These are phyloP conservation scores for Agrenia bidenticulata DNA, from an alignment of 2,888 invertebrate genomes.

Conservation along the genomic window DNA sequence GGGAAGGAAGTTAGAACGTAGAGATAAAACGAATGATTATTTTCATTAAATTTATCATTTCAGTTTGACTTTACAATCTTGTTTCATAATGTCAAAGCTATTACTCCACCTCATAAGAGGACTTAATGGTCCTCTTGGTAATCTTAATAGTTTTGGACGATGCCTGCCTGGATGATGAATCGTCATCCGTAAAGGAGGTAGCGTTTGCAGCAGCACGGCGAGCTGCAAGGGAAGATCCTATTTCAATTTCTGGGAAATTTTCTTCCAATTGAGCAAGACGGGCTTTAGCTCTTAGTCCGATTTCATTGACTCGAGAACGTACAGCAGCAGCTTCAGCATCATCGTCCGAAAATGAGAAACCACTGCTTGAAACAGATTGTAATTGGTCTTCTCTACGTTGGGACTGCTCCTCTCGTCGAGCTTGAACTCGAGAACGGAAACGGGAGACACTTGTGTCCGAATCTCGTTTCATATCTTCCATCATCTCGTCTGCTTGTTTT, in stretches of 20 bases:
- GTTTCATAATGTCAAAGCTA: background rate
- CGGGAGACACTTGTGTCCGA: constrained; percentile 35
- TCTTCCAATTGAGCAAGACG: constrained; percentile 47
- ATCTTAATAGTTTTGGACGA: constrained; percentile 31
- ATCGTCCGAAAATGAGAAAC: constrained; percentile 20
- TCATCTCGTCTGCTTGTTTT: constrained; percentile 40
- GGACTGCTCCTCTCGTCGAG: constrained; percentile 27
- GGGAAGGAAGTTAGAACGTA: too few relatives aligned
- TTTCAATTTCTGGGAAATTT: constrained; percentile 39
- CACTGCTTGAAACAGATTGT: background rate
- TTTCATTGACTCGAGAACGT: constrained; percentile 41
- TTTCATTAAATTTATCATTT: too few relatives aligned
- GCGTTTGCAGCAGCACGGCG: constrained; percentile 24
- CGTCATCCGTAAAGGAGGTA: constrained; percentile 4
- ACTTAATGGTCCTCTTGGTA: constrained; percentile 39
- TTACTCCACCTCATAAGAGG: constrained; percentile 45
- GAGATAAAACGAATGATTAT: too few relatives aligned
- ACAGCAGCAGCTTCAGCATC: constrained; percentile 33
- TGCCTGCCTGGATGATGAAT: background rate
- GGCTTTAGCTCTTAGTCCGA: constrained; percentile 47
- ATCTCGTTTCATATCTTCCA: constrained; percentile 44
- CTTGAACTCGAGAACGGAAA: constrained; percentile 42
- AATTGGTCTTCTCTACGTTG: constrained; percentile 1
- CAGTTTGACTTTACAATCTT: too few relatives aligned
- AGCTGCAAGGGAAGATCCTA: constrained; percentile 29